Evolutionary conservation across 64 coral and sea anemone species (phyloP).

Genomic region (Montipora efflorescens): DNA sequence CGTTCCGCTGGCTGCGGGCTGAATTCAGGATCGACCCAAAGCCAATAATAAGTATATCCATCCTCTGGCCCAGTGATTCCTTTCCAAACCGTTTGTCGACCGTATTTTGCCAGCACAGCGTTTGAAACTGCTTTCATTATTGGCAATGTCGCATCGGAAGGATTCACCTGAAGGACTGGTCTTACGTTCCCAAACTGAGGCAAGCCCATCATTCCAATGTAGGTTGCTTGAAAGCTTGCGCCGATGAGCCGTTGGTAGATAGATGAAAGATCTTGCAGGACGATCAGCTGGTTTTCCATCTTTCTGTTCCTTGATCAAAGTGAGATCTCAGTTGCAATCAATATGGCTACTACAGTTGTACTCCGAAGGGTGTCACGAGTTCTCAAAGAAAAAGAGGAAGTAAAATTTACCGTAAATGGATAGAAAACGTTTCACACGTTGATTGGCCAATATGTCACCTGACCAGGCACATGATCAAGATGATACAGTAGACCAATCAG

Average conservation of each 20-base stretch:
- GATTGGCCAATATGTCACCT: not conserved
- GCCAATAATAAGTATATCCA: not conserved
- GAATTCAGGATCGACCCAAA: constrained; percentile 28
- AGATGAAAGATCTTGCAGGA: not conserved
- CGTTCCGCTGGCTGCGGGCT: not conserved
- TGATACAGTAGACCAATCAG: too few relatives aligned
- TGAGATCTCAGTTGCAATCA: not conserved
- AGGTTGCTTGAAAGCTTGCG: not conserved
- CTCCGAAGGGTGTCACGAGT: not conserved
- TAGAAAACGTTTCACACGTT: not conserved
- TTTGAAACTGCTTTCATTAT: not conserved
- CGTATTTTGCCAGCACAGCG: not conserved
- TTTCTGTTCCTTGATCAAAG: not conserved
- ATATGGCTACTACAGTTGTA: not conserved
- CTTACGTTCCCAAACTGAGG: not conserved
- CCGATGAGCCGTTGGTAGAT: constrained; percentile 4
- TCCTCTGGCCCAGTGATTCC: constrained; percentile 43
- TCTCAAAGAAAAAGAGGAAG: too few relatives aligned
- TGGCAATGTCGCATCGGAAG: not conserved
- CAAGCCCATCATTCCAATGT: not conserved
- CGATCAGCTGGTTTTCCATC: not conserved
- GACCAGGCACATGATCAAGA: not conserved
- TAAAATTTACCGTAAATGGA: not conserved
- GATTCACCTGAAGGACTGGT: not conserved
- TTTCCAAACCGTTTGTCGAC: constrained; percentile 6